Evolutionary conservation across 2,888 invertebrate genomes (phyloP), one percentile per base, ranked within the genome.

Genomic region (Mythimna lalbum): DNA sequence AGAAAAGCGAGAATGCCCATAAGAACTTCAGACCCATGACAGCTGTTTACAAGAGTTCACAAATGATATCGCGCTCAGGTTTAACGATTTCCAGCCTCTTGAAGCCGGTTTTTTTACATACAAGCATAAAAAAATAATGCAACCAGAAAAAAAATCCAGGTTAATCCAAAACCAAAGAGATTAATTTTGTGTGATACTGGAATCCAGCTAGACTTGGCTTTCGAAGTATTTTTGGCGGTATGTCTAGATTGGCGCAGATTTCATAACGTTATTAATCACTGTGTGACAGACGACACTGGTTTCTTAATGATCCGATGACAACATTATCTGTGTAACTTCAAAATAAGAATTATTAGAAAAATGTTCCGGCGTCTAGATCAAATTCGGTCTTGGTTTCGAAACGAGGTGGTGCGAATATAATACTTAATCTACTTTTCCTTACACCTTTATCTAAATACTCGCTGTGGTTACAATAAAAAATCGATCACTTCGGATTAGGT

Each of bases 221-320:
- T 31, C 21, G 23, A 72, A 55, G 55, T 64, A 73, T 81, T 76
- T 77, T 64, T 73, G 69, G 62, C 66, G 52, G 69, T 63, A 53
- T 36, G 56, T 71, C 65, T 64, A 67, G 52, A 76, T 84, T 55
- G 68, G 62, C 64, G 62, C 49, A 47, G 39, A 76, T 74, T 69
- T 79, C 70, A 65, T 75, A 71, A 71, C 9, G 52, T 52, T 75
- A 80, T 82, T 71, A 73, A 84, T 84, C 76, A 67, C 36, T 17
- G 3, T 33, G 73, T 31, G 85, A 78, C 76, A 75, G 71, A 39
- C 49, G 53, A 83, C 76, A 70, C 74, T 69, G 31, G 77, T 69
- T 64, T 65, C 73, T 67, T 72, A 84, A 82, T 73, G 70, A 72
- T 63, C 53, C 57, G 67, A 57, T 69, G 76, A 83, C 82, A 76